Evolutionary conservation across 2,797 vertebrate species (phyloP).

Genomic region (Hylomyscus alleni): DNA sequence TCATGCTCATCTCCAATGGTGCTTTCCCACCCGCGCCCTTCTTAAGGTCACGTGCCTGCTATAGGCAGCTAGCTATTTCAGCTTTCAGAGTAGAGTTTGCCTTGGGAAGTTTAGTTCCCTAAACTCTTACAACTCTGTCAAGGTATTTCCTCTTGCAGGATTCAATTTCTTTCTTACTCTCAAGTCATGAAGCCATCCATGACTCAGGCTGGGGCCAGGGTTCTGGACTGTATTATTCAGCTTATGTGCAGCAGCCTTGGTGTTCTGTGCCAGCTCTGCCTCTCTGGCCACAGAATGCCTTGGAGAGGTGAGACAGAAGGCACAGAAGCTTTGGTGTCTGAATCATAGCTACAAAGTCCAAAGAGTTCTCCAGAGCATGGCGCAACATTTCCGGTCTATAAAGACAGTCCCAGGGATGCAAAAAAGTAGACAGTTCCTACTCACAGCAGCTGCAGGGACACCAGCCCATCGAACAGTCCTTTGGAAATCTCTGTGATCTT

Average conservation of each 20-base stretch:
- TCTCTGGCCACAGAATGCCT: slow-evolving; percentile 32
- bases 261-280: not conserved
- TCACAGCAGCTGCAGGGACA: slow-evolving; percentile 98
- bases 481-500: slow-evolving; percentile 99
- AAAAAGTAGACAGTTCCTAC: slow-evolving; percentile 87
- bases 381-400: slow-evolving; percentile 30
- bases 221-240: not conserved
- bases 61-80: not conserved
- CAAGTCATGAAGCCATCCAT: slow-evolving; percentile 57
- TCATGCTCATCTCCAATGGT: not conserved
- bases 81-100: not conserved
- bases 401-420: slow-evolving; percentile 73
- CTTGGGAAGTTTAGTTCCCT: not conserved
- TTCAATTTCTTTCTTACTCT: not conserved
- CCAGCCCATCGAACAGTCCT: slow-evolving; percentile 98
- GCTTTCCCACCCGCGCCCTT: too few species aligned
- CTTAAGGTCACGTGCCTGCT: slow-evolving; percentile 17
- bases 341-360: not conserved
- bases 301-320: not conserved
- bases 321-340: not conserved
- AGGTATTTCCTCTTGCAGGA: slow-evolving; percentile 66
- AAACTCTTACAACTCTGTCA: not conserved
- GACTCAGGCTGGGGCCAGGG: not conserved
- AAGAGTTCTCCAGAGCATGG: slow-evolving; percentile 49
- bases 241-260: not conserved